Evolutionary conservation across 2,888 invertebrate genomes (phyloP).

Genomic region (Marronus borbonicus): DNA sequence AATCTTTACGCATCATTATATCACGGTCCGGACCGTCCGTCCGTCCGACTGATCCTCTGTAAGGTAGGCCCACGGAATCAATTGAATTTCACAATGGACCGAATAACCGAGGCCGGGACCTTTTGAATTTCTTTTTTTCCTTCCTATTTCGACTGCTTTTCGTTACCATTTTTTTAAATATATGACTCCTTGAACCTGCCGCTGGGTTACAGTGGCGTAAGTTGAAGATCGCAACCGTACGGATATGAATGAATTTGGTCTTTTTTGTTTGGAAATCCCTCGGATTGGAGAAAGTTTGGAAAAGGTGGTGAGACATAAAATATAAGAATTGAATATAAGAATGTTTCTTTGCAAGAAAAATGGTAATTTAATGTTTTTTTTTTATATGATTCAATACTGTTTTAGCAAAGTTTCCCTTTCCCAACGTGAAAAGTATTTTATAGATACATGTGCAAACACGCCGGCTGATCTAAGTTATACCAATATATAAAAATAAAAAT

Average conservation of each 20-base stretch:
- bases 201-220: conserved; percentile 24
- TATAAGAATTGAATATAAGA: too few relatives aligned
- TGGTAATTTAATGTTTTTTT: too few relatives aligned
- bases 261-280: neutral
- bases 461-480: too few relatives aligned
- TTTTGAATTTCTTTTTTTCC: conserved; percentile 35
- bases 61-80: conserved; percentile 39
- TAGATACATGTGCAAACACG: too few relatives aligned
- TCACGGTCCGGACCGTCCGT: neutral
- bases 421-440: too few relatives aligned
- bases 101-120: conserved; percentile 42
- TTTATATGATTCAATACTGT: too few relatives aligned
- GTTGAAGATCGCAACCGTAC: neutral
- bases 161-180: conserved; percentile 31
- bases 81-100: conserved; percentile 49
- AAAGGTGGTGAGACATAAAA: neutral
- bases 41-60: conserved; percentile 14
- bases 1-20: conserved; percentile 47
- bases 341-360: too few relatives aligned
- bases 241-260: neutral
- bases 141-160: conserved; percentile 21
- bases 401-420: too few relatives aligned
- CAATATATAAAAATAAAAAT: too few relatives aligned
- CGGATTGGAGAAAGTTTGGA: neutral
- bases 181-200: conserved; percentile 20